phyloP scores from a whole-genome alignment of 2,113 vertebrate genomes.

The Lasiurus cinereus region DNA sequence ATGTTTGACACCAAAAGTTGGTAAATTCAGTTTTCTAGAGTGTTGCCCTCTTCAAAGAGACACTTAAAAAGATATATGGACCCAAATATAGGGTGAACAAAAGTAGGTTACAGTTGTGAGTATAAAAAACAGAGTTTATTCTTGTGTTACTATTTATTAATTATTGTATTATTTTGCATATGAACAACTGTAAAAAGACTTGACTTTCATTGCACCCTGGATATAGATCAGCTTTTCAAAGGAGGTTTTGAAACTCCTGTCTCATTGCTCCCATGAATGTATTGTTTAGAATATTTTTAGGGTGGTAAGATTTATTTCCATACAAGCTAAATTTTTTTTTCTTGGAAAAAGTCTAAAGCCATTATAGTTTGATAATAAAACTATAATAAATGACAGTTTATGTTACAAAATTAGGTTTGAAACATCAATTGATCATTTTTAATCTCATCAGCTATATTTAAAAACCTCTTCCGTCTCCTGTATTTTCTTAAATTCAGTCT shows the following conservation, averaged over 20 bases:
- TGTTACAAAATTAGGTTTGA: not conserved
- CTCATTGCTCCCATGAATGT: not conserved
- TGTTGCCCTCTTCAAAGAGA: not conserved
- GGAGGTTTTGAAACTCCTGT: not conserved
- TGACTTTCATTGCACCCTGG: not conserved
- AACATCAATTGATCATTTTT: slow-evolving; percentile 8
- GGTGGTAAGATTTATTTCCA: not conserved
- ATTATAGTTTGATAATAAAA: not conserved
- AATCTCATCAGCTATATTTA: not conserved
- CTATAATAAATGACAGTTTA: not conserved
- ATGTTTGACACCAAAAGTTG: slow-evolving; percentile 45
- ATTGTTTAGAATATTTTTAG: not conserved
- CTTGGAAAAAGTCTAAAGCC: not conserved
- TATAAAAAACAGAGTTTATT: not conserved
- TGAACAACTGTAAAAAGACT: not conserved
- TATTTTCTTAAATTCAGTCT: not conserved
- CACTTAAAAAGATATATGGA: slow-evolving; percentile 10
- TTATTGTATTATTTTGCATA: not conserved
- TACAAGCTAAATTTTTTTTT: not conserved
- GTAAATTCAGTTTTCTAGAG: slow-evolving; percentile 37
- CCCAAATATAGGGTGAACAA: not conserved
- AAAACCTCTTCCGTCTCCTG: not conserved
- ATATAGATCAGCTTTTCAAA: not conserved
- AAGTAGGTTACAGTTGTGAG: not conserved
- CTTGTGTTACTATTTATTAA: not conserved